Conservation (phyloP, 2,113 vertebrate species). For the Sebastes schlegelii region DNA sequence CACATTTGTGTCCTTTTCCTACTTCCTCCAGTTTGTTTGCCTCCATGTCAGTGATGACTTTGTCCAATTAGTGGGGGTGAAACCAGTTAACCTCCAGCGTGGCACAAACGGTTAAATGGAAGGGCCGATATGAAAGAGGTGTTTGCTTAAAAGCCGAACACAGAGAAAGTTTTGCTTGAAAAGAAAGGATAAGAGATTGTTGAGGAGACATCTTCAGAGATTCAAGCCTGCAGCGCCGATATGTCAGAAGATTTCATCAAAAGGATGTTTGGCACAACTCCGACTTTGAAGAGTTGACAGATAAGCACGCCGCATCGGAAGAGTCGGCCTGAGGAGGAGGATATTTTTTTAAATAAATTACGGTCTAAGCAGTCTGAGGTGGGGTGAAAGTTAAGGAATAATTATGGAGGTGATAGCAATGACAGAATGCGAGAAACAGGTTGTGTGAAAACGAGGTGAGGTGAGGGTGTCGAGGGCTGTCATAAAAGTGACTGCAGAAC, state of each 20-base stretch:
- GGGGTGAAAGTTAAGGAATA: constrained; percentile 68
- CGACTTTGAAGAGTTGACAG: constrained; percentile 64
- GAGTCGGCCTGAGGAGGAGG: constrained; percentile 42
- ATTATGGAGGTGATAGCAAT: constrained; percentile 72
- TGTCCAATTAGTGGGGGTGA: constrained; percentile 83
- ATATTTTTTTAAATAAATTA: constrained; percentile 55
- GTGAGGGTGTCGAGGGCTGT: constrained; percentile 71
- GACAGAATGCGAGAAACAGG: constrained; percentile 76
- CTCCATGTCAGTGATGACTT: constrained; percentile 81
- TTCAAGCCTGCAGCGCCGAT: constrained; percentile 45
- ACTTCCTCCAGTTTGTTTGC: constrained; percentile 78
- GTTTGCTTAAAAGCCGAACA: constrained; percentile 44
- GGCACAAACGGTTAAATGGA: constrained; percentile 10
- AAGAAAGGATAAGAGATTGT: constrained; percentile 39
- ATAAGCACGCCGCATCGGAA: constrained; percentile 20
- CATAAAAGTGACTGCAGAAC: constrained; percentile 62
- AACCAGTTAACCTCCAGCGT: constrained; percentile 85
- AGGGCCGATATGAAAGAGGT: constrained; percentile 48
- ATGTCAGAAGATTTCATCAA: constrained; percentile 69
- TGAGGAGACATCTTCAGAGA: constrained; percentile 47
- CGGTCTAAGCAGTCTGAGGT: constrained; percentile 24
- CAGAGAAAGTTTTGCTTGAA: constrained; percentile 26
- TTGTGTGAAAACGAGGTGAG: constrained; percentile 77
- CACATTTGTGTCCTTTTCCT: not conserved
- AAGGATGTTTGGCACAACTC: constrained; percentile 59